Evolutionary conservation across 2,797 vertebrate genomes (phyloP).

Genomic region (Ibycter americanus): DNA sequence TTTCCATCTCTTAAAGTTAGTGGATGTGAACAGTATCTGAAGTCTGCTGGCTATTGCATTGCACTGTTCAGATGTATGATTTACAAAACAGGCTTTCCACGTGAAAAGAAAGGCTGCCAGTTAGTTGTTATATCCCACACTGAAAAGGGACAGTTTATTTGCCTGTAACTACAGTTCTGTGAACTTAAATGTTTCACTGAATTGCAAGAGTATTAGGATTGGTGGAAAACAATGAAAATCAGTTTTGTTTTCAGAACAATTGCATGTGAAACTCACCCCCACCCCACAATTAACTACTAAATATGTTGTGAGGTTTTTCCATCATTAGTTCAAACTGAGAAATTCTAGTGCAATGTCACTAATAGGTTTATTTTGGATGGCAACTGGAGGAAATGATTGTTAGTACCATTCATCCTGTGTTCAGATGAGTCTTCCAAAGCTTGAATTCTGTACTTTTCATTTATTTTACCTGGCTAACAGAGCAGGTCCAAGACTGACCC

Average conservation of each 20-base stretch:
- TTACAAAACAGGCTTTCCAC: background rate
- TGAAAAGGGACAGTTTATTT: background rate
- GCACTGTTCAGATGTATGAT: background rate
- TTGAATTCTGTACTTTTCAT: background rate
- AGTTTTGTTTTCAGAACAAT: background rate
- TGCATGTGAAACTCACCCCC: background rate
- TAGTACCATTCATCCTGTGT: background rate
- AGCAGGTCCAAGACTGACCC: background rate
- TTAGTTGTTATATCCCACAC: background rate
- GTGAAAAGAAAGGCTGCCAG: background rate
- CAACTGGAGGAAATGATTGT: background rate
- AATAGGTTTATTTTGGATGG: background rate
- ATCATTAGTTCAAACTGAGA: background rate
- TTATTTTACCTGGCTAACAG: background rate
- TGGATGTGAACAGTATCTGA: background rate
- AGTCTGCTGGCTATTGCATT: background rate
- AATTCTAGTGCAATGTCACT: rapidly evolving
- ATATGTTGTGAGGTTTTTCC: background rate
- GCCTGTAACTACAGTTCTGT: background rate
- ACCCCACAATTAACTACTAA: background rate
- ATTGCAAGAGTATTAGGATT: background rate
- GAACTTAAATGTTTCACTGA: background rate
- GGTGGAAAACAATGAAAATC: background rate
- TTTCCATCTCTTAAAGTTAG: background rate
- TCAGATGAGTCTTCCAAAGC: background rate